Conservation (phyloP, 2,797 vertebrate genomes). For the Sparidentex hasta region DNA sequence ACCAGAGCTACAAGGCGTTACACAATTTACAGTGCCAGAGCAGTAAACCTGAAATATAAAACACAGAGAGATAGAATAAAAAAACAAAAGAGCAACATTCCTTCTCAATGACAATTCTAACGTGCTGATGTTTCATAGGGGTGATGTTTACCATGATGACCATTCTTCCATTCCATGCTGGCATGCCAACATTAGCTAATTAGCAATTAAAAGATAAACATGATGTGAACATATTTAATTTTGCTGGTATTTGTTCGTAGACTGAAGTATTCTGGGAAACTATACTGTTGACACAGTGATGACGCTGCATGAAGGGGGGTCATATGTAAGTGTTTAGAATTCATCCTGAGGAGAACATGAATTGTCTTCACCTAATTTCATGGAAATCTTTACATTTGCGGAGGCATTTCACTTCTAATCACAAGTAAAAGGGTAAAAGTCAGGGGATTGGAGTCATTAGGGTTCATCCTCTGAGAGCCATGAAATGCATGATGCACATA, state of each 20-base stretch:
- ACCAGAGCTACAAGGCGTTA: no score
- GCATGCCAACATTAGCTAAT: no score
- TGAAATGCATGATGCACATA: background rate
- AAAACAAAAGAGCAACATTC: no score
- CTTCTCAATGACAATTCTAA: background rate
- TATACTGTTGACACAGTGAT: background rate
- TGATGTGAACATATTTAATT: background rate
- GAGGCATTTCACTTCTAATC: background rate
- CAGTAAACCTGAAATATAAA: no score
- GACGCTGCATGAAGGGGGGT: background rate
- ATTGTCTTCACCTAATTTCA: background rate
- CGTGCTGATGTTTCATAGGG: background rate
- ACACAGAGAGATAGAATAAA: no score
- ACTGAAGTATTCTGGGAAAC: background rate
- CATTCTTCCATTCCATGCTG: no score
- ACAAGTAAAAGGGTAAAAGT: background rate
- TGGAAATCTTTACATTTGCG: background rate
- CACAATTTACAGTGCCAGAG: no score
- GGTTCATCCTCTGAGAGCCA: background rate
- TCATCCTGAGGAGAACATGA: background rate
- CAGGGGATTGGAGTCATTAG: background rate
- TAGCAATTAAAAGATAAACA: background rate
- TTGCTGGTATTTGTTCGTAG: background rate
- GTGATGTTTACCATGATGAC: background rate
- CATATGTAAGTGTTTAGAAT: background rate